Evolutionary conservation across 2,113 vertebrate species (phyloP), one percentile per base, ranked within the genome.

Genomic region (Manacus vitellinus): DNA sequence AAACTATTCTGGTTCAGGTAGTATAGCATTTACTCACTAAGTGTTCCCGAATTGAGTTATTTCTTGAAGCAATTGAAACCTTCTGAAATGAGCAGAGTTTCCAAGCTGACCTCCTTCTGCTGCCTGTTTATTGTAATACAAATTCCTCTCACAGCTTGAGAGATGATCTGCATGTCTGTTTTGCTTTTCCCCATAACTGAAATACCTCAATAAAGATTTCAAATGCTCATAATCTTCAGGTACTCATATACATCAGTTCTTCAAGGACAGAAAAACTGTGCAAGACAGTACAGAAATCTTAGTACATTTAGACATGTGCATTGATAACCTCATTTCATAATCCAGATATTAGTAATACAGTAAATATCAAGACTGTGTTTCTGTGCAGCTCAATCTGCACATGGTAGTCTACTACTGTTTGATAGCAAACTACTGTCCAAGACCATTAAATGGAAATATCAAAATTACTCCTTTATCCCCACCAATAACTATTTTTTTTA

Each of bases 401-500:
- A 5, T 1, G 0, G 35, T 20, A 89, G 35, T 30, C 43, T 58
- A 27, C 61, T 13, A 30, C 28, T 30, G 11, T 63, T 30, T 30
- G 37, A 41, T 18, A 11, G 71, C 33, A 95, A 92, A 82, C 23
- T 52, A 46, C 51, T 62, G 37, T 24, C 55, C 10, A 68, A 41
- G 15, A 52, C 41, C 44, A 91, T 78, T 88, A 79, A 73, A 56
- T 66, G 14, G 39, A 95, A 94, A 75, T 66, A 77, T 18, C 65
- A 94, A 65, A 93, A 94, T 97, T 67, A 81, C 10, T 89, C 43
- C 66, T 58, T 90, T 74, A 72, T 51, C 19, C 44, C 35, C 8
- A 83, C 56, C 61, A 92, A 91, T 84, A 96, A 46, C 78, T 85
- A 68, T 71, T 94, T 95, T 85, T 77, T 77, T 89, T 10, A 72